Conservation (phyloP, 2,797 vertebrate genomes). For the Melopsittacus undulatus region DNA sequence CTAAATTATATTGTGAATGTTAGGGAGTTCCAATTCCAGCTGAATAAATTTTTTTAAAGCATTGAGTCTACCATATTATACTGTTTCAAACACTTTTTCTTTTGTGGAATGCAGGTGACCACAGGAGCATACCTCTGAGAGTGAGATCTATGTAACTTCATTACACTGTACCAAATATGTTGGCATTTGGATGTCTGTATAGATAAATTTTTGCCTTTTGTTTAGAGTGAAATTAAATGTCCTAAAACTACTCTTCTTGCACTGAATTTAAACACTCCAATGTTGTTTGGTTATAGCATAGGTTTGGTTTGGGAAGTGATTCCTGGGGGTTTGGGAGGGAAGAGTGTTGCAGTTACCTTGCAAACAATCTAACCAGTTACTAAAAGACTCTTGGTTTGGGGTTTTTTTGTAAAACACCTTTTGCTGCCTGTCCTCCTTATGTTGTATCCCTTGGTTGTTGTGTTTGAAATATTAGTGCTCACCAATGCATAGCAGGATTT, state of each 20-base stretch:
- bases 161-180: conserved; percentile 70
- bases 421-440: conserved; percentile 68
- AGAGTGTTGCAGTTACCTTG: conserved; percentile 53
- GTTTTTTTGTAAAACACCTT: conserved; percentile 32
- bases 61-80: conserved; percentile 50
- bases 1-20: conserved; percentile 79
- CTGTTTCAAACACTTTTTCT: conserved; percentile 51
- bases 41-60: conserved; percentile 75
- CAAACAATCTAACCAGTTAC: conserved; percentile 39
- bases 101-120: conserved; percentile 67
- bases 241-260: conserved; percentile 71
- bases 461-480: conserved; percentile 71
- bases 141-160: conserved; percentile 56
- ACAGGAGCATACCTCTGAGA: conserved; percentile 61
- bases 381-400: background rate
- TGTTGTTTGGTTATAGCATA: conserved; percentile 65
- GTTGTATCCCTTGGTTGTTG: conserved; percentile 68
- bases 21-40: conserved; percentile 73
- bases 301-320: conserved; percentile 31
- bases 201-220: conserved; percentile 56
- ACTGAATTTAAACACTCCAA: conserved; percentile 77
- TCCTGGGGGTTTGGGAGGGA: conserved; percentile 12
- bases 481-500: conserved; percentile 72
- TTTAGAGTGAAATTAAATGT: conserved; percentile 70
- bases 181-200: conserved; percentile 54